Conservation (phyloP, 2,113 vertebrate genomes). For the Elephantulus edwardii region DNA sequence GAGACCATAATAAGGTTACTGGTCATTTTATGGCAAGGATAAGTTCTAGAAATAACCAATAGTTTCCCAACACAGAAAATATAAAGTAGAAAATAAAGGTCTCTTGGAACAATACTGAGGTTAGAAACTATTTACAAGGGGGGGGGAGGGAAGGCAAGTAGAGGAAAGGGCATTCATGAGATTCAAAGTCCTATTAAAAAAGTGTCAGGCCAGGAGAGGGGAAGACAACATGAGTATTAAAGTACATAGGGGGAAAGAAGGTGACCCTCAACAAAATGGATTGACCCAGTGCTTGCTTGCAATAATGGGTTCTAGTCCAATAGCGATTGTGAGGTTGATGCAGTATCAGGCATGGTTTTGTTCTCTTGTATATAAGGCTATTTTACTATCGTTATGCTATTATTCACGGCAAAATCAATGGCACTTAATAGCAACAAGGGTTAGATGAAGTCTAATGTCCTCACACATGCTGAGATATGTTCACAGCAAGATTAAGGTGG, state of each 20-base stretch:
- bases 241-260: too few species aligned
- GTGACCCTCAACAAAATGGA: too few species aligned
- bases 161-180: background rate
- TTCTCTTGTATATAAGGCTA: too few species aligned
- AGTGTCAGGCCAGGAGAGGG: too few species aligned
- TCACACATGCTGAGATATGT: background rate
- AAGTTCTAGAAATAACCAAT: constrained; percentile 29
- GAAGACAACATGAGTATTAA: too few species aligned
- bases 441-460: background rate
- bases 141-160: background rate
- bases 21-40: background rate
- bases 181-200: background rate
- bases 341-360: too few species aligned
- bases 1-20: background rate
- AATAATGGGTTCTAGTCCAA: too few species aligned
- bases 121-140: constrained; percentile 18
- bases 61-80: background rate
- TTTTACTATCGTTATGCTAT: too few species aligned
- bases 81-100: background rate
- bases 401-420: too few species aligned
- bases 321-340: too few species aligned
- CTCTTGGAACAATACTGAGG: background rate
- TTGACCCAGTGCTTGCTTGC: too few species aligned
- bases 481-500: background rate
- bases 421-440: too few species aligned